Conservation (phyloP, 2,797 vertebrate species). For the Trachurus trachurus region DNA sequence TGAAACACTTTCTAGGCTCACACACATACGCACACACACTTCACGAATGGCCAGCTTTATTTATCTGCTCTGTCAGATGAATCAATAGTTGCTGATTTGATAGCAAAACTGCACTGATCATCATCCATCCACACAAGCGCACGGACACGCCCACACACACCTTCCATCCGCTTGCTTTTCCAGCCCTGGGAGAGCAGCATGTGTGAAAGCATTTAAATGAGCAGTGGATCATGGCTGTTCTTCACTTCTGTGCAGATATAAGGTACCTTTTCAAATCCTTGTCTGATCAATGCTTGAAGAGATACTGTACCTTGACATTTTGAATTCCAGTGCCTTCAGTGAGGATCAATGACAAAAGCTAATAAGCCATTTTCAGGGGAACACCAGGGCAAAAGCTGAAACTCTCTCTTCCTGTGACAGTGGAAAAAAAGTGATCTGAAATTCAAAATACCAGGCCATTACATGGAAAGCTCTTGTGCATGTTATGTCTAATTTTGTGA, state of each 20-base stretch:
- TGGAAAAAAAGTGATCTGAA: constrained; percentile 9
- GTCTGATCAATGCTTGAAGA: constrained; percentile 37
- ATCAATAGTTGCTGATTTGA: constrained; percentile 83
- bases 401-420: not conserved
- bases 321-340: constrained; percentile 23
- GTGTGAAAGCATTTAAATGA: constrained; percentile 36
- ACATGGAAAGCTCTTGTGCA: constrained; percentile 48
- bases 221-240: not conserved
- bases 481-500: constrained; percentile 22
- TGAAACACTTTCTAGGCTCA: constrained; percentile 51
- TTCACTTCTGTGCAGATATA: constrained; percentile 15
- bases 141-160: constrained; percentile 23
- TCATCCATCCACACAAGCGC: constrained; percentile 39
- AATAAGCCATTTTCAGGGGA: constrained; percentile 30
- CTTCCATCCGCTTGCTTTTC: constrained; percentile 18
- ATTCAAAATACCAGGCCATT: constrained; percentile 41
- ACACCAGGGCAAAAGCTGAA: constrained; percentile 32
- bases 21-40: constrained; percentile 6
- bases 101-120: constrained; percentile 68
- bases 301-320: constrained; percentile 39
- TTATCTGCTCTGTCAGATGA: constrained; percentile 77
- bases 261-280: constrained; percentile 6
- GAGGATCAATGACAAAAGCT: constrained; percentile 40
- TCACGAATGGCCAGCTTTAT: constrained; percentile 65
- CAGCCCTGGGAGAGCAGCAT: not conserved